Evolutionary conservation across 2,113 vertebrate genomes (phyloP).

Genomic region (Boleophthalmus pectinirostris): DNA sequence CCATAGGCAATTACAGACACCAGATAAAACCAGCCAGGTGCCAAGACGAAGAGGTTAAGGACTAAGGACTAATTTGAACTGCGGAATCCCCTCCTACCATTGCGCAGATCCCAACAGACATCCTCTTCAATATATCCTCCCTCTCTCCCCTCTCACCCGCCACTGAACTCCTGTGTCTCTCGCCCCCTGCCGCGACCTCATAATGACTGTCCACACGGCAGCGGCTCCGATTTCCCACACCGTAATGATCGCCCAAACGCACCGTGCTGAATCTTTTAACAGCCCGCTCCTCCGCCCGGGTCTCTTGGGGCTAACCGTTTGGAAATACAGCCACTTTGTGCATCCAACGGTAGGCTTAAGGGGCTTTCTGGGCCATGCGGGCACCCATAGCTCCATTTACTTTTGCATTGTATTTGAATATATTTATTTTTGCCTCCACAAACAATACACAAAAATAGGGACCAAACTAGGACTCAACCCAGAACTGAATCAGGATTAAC

Average conservation of each 20-base stretch:
- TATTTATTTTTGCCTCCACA: background rate
- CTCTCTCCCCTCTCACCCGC: conserved; percentile 20
- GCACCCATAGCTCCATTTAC: background rate
- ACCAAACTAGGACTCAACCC: background rate
- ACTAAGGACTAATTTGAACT: conserved; percentile 3
- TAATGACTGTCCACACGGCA: conserved; percentile 47
- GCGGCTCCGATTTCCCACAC: conserved; percentile 43
- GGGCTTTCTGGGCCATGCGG: background rate
- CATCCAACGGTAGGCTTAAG: conserved; percentile 5
- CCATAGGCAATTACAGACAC: background rate
- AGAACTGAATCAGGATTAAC: background rate
- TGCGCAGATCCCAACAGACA: conserved; percentile 32
- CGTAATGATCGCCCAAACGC: conserved; percentile 58
- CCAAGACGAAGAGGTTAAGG: conserved; percentile 1
- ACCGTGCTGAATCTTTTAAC: conserved; percentile 58
- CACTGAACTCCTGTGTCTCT: conserved; percentile 44
- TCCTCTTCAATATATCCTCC: conserved; percentile 11
- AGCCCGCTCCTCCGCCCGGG: conserved; percentile 31
- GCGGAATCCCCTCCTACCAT: conserved; percentile 12
- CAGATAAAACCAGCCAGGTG: background rate
- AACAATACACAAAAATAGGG: background rate
- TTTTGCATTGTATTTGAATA: background rate
- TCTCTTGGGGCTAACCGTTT: conserved; percentile 31
- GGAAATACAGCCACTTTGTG: conserved; percentile 13
- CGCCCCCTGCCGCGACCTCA: conserved; percentile 52